Percentiles rank a stretch among this genome's conserved stretches.
Evolutionary conservation across 1,140 invertebrate genomes (phyloP).

Genomic region (Zophobas morio): DNA sequence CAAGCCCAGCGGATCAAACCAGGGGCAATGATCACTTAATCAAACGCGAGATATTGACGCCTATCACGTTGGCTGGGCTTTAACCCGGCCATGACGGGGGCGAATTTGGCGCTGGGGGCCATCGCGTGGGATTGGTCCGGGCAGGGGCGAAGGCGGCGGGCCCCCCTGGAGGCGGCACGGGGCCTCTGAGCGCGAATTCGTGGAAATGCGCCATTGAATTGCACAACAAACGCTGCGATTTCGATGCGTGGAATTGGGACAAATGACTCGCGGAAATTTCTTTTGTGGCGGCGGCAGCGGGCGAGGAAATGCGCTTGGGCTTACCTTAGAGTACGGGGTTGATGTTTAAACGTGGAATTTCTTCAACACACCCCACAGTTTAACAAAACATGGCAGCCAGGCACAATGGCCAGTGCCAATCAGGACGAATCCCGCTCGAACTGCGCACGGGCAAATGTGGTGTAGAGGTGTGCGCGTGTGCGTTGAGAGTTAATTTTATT

Average conservation of each 20-base stretch:
- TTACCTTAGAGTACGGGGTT: slow-evolving; percentile 39
- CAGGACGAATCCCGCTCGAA: slow-evolving; percentile 58
- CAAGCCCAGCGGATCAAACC: not conserved
- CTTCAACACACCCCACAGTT: slow-evolving; percentile 57
- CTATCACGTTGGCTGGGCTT: not conserved
- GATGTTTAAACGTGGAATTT: slow-evolving; percentile 47
- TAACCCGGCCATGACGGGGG: slow-evolving; percentile 1
- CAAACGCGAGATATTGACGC: no score
- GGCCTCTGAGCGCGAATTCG: slow-evolving; percentile 7
- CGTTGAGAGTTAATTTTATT: slow-evolving; percentile 44
- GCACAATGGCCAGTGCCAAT: slow-evolving; percentile 59
- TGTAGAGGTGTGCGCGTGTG: slow-evolving; percentile 44
- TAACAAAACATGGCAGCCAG: slow-evolving; percentile 60
- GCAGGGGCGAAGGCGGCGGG: not conserved
- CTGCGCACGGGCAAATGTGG: slow-evolving; percentile 54
- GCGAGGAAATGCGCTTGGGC: slow-evolving; percentile 32
- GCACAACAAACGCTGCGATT: slow-evolving; percentile 29
- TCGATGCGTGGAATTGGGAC: not conserved
- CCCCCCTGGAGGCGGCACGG: not conserved
- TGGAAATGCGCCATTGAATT: slow-evolving; percentile 48
- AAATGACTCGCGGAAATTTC: slow-evolving; percentile 5
- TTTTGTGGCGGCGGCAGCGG: not conserved
- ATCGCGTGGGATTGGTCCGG: not conserved
- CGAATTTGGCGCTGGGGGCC: not conserved
- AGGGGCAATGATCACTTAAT: not conserved